Percentiles rank a stretch among this genome's conserved stretches.
Conservation (phyloP, 2,113 vertebrate species). For the Morone saxatilis region DNA sequence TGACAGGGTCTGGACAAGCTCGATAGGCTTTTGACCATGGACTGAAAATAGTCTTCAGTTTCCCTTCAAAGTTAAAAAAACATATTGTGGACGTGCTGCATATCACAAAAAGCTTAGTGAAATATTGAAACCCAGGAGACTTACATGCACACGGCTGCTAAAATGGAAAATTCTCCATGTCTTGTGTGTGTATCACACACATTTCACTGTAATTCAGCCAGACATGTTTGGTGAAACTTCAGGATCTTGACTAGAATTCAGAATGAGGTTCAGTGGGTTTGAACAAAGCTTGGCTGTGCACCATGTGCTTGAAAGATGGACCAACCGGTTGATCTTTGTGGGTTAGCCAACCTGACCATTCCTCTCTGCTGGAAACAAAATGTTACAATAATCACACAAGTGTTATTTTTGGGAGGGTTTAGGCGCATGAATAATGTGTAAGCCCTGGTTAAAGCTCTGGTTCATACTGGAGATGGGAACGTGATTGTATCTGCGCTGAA, state of each 20-base stretch:
- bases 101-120: constrained; percentile 21
- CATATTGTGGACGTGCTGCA: constrained; percentile 10
- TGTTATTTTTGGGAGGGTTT: constrained; percentile 56
- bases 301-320: neutral
- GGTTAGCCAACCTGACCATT: constrained; percentile 29
- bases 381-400: constrained; percentile 33
- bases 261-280: constrained; percentile 53
- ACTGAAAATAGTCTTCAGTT: constrained; percentile 39
- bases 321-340: constrained; percentile 29
- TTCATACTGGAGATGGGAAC: constrained; percentile 19
- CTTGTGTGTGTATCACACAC: neutral
- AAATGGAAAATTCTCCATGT: constrained; percentile 5
- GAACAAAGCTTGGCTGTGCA: constrained; percentile 44
- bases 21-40: constrained; percentile 31
- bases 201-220: constrained; percentile 47
- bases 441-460: constrained; percentile 1
- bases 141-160: neutral
- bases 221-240: constrained; percentile 61
- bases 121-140: constrained; percentile 34
- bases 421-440: constrained; percentile 42
- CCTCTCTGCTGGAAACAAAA: constrained; percentile 35
- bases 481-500: constrained; percentile 64
- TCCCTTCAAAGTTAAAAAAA: constrained; percentile 37
- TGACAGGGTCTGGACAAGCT: constrained; percentile 15
- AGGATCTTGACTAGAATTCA: constrained; percentile 47